Conservation (phyloP, 2,113 vertebrate species). For the Riparia riparia region DNA sequence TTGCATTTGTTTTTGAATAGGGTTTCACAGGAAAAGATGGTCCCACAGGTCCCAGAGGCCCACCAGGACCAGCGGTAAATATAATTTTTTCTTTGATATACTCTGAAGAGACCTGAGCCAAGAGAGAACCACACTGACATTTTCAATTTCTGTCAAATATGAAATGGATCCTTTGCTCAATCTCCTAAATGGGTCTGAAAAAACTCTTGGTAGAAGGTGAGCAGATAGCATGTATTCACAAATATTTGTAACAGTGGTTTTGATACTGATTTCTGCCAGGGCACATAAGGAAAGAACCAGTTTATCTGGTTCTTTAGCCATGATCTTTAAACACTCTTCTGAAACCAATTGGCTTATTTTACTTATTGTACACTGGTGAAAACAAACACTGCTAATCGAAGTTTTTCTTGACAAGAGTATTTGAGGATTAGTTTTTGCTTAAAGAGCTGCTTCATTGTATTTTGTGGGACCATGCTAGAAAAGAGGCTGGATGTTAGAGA, state of each 20-base stretch:
- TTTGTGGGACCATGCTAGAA: background rate
- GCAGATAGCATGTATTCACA: background rate
- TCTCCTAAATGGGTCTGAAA: background rate
- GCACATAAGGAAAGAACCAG: background rate
- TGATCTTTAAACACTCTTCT: background rate
- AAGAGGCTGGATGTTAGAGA: background rate
- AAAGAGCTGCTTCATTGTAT: background rate
- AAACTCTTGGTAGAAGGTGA: background rate
- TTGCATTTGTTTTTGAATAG: conserved; percentile 72
- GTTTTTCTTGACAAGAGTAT: background rate
- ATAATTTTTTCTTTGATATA: background rate
- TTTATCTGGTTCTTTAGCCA: background rate
- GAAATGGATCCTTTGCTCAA: background rate
- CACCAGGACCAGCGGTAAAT: conserved; percentile 89
- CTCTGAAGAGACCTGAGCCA: background rate
- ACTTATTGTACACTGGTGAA: background rate
- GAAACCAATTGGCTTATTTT: background rate
- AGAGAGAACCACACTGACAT: background rate
- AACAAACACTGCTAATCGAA: background rate
- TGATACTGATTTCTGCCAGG: background rate
- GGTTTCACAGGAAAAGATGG: conserved; percentile 95
- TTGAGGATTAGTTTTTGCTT: background rate
- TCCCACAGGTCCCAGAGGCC: conserved; percentile 88
- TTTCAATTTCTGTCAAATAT: background rate
- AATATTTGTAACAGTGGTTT: background rate